Evolutionary conservation across 2,888 invertebrate species (phyloP).

Genomic region (Erannis defoliaria): DNA sequence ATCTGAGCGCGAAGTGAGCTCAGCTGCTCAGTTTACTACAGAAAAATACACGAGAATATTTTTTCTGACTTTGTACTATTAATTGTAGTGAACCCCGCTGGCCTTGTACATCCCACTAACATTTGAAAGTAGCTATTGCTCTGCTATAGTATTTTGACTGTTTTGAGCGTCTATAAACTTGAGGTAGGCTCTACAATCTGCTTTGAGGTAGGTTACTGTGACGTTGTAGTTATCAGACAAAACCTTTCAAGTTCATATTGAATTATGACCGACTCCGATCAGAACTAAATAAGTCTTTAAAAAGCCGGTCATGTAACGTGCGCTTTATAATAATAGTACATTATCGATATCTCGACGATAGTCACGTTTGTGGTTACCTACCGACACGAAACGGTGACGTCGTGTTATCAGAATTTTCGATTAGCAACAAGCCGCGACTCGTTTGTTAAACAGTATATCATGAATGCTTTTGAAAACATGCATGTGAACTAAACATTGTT

Average conservation of each 20-base stretch:
- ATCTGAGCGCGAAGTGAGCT: too few species aligned
- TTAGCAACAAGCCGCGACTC: conserved; percentile 5
- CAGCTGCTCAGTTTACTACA: too few species aligned
- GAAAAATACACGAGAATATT: too few species aligned
- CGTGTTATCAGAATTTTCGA: conserved; percentile 3
- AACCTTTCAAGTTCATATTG: too few species aligned
- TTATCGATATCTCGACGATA: neutral
- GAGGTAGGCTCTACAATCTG: neutral
- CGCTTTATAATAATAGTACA: neutral
- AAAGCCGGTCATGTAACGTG: neutral
- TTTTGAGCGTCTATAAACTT: too few species aligned
- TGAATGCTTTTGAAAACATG: neutral
- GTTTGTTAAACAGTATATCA: conserved; percentile 5
- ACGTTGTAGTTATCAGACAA: neutral
- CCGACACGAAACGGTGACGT: conserved; percentile 10
- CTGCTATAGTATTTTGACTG: too few species aligned
- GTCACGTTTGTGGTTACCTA: conserved; percentile 16
- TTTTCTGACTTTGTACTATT: too few species aligned
- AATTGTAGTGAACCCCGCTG: too few species aligned
- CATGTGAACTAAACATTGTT: neutral
- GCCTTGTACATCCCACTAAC: too few species aligned
- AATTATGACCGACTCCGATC: neutral
- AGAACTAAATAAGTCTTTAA: conserved; percentile 3
- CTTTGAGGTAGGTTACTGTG: neutral
- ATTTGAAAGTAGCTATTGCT: neutral